phyloP scores from a whole-genome alignment of 2,888 invertebrate species.

The Drosophila leonis region DNA sequence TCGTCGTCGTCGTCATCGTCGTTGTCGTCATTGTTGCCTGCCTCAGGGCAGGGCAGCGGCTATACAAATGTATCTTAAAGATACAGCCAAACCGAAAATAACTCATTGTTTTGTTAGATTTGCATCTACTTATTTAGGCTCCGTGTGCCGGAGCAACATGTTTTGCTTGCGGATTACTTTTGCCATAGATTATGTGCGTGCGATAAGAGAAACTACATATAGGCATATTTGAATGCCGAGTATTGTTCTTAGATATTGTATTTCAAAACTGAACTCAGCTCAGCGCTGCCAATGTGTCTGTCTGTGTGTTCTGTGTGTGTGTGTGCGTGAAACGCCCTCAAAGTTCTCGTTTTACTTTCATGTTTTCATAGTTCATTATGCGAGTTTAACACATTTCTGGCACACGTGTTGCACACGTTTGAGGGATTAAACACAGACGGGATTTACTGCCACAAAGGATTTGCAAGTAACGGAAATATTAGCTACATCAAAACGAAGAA shows the following conservation, averaged over 20 bases:
- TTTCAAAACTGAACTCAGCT: constrained; percentile 41
- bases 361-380: constrained; percentile 63
- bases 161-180: constrained; percentile 65
- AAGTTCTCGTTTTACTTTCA: constrained; percentile 56
- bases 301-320: constrained; percentile 4
- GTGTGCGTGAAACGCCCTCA: constrained; percentile 30
- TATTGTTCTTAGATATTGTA: constrained; percentile 48
- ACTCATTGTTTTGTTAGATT: constrained; percentile 67
- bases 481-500: constrained; percentile 40
- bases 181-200: constrained; percentile 54
- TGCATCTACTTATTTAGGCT: constrained; percentile 57
- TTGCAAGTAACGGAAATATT: constrained; percentile 55
- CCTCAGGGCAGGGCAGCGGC: constrained; percentile 25
- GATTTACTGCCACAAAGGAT: constrained; percentile 34
- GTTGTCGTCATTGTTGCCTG: constrained; percentile 29
- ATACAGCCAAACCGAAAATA: constrained; percentile 55
- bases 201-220: constrained; percentile 50
- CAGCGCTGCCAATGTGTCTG: not conserved
- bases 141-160: constrained; percentile 32
- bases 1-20: constrained; percentile 13
- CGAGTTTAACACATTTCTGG: constrained; percentile 61
- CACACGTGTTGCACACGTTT: constrained; percentile 70
- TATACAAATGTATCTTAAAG: constrained; percentile 57
- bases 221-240: constrained; percentile 42
- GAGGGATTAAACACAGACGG: constrained; percentile 39